Base-by-base conservation (phyloP, 2,888 invertebrate genomes). In the Dicyrtoma fusca region DNA sequence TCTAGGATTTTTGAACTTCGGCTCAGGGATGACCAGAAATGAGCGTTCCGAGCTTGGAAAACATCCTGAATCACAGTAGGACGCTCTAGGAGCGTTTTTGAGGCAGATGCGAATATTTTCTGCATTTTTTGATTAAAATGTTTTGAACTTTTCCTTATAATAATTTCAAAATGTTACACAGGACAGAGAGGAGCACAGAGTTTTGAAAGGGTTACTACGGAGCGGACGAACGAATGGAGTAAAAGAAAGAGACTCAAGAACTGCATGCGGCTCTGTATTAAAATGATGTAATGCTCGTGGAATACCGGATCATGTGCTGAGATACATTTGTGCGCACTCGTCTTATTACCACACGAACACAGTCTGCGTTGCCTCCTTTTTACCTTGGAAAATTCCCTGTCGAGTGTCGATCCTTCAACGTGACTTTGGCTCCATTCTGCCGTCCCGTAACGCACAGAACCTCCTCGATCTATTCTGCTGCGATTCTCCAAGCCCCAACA, bases 101-200 rank as follows among this genome's bases (percentile, higher is more conserved):
- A 71, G 1, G 62, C 61, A 23, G 34, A 53, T 55, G 62, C 70
- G 45, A 71, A 55, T 51, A 63, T 63, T 51, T 71, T 71, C 53
- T 71, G 70, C 70, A 71, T 71, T 63, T 71, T n/a, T n/a, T n/a
- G n/a, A n/a, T n/a, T n/a, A n/a, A n/a, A n/a, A n/a, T n/a, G n/a
- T n/a, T n/a, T n/a, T n/a, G n/a, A n/a, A n/a, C n/a, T n/a, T n/a
- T n/a, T n/a, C n/a, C n/a, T n/a, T 59, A 34, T n/a, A 25, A 17
- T 57, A 57, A 59, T 34, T 34, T 59, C 25, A 53, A 10, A 53
- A 14, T 21, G 45, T 17, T 19, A 4, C 49, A 49, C 49, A 14
- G 17, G 13, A 49, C 17, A 19, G 17, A 17, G 49, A 49, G 49
- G 17, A 4, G 3, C n/a, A 49, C 14, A 49, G 49, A 49, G 17